Base-by-base conservation (phyloP, 2,113 vertebrate genomes). In the Alligator mississippiensis region DNA sequence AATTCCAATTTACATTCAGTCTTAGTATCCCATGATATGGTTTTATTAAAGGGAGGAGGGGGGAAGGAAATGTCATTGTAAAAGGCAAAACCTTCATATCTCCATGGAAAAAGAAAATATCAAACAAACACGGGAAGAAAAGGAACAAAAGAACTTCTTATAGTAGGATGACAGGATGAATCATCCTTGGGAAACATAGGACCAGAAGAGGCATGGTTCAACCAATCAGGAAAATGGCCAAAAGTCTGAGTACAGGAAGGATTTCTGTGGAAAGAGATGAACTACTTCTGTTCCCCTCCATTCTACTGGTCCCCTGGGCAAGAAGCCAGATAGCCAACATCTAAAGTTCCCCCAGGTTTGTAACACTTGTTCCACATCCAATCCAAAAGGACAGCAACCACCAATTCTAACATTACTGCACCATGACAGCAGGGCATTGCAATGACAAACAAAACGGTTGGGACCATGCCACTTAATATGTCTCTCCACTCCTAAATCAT, bases 281-380 rank as follows among this genome's bases (percentile, higher is more conserved):
- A 8, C 22, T 76, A 47, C 28, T 70, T 0, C 0, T 64, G 72
- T 3, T 34, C 3, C 6, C 47, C 83, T 81, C 7, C 85, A 2
- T 1, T 4, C 63, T 77, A 47, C 25, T 1, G 2, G 19, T 70
- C 3, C 21, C 55, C 79, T 47, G 47, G 47, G 47, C 47, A 47
- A 47, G 47, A 47, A 47, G 47, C 47, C 81, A 5, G 47, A n/a
- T 82, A 93, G 64, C 21, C 76, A 13, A 0, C 81, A n/a, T 82
- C 17, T 84, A 47, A 59, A 76, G 25, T 54, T 47, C 0, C 0
- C 57, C 63, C 84, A 3, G 34, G 24, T 0, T 72, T 30, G 19
- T 17, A 17, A 72, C 9, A 34, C 25, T 25, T 25, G 61, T 25
- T 25, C 24, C 57, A 61, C 64, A 1, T 93, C 81, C 70, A 25